Evolutionary conservation across 2,797 vertebrate species (phyloP), one percentile per base, ranked within the genome.

Genomic region (Cryptoprocta ferox): DNA sequence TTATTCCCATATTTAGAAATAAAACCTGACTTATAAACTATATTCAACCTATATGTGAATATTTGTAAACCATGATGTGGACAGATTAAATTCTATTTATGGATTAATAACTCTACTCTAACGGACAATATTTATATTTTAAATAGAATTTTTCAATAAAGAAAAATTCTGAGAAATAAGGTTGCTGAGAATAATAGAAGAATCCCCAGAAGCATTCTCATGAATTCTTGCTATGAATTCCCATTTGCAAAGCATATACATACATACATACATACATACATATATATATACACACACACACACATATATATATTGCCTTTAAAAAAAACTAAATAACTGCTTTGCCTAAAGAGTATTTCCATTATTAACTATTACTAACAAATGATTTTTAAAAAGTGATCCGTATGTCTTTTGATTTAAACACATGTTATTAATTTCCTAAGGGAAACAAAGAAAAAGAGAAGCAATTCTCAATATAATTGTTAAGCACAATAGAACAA

Each of bases 351-450:
- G 15, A 91, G 32, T 9, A 89, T 66, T 89, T 61, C 3, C 35
- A 89, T 65, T 56, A 75, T 90, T 94, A 39, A 7, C 48, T 93
- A 48, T 71, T 94, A 16, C 19, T 71, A 71, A 79, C 15, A 48
- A 79, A 42, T 26, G 1, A n/a, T 61, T 85, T 93, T 70, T 42
- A 53, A 56, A 75, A 39, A 26, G 26, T 63, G 26, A 39, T 91
- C 76, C 30, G 10, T 78, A n/a, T 79, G 39, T 71, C 48, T 73
- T 93, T 92, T 97, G 14, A 48, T 89, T 95, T 93, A 48, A 89
- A 91, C n/a, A 86, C 0, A 21, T 18, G 42, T 71, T 83, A 24
- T 75, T 83, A 83, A 16, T 56, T 91, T 95, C 32, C 66, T 89
- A 76, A 85, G 56, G 26, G 68, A 85, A 70, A 91, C 16, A 70